These are phyloP conservation scores for Operophtera brumata DNA, from an alignment of 2,888 invertebrate species.

Conservation along the genomic window DNA sequence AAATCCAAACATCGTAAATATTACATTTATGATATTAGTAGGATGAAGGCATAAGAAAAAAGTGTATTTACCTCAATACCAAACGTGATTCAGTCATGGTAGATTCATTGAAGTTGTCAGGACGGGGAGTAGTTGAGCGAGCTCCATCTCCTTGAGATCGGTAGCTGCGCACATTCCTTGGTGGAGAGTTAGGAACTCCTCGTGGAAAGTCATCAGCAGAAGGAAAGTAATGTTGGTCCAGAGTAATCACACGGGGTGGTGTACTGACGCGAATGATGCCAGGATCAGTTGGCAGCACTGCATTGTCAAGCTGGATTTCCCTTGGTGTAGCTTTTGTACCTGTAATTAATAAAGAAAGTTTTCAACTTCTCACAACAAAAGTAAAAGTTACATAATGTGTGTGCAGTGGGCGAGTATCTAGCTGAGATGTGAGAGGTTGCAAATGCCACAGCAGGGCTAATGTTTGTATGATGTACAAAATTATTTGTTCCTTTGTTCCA, in stretches of 20 bases:
- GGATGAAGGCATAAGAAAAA: too few relatives aligned
- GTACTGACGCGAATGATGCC: slow-evolving; percentile 91
- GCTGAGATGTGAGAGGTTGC: too few relatives aligned
- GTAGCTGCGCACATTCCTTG: slow-evolving; percentile 54
- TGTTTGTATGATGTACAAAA: too few relatives aligned
- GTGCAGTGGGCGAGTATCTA: too few relatives aligned
- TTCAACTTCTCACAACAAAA: not conserved
- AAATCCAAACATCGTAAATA: too few relatives aligned
- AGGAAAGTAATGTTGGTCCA: slow-evolving; percentile 92
- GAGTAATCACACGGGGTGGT: slow-evolving; percentile 92
- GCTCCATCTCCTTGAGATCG: slow-evolving; percentile 70
- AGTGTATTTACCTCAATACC: slow-evolving; percentile 58
- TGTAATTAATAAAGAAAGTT: slow-evolving; percentile 41
- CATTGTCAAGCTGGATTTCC: slow-evolving; percentile 92
- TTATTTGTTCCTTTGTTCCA: too few relatives aligned
- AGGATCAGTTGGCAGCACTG: slow-evolving; percentile 86
- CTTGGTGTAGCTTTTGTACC: slow-evolving; percentile 92
- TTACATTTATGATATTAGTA: too few relatives aligned
- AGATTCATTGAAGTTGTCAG: slow-evolving; percentile 70
- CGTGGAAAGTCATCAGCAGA: slow-evolving; percentile 51
- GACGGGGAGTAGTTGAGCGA: slow-evolving; percentile 59
- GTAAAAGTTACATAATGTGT: too few relatives aligned
- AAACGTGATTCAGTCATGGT: slow-evolving; percentile 74
- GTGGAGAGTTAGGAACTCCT: slow-evolving; percentile 56
- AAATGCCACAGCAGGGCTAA: too few relatives aligned